phyloP scores from a whole-genome alignment of 2,888 invertebrate genomes.

The Boloria euphrosyne region DNA sequence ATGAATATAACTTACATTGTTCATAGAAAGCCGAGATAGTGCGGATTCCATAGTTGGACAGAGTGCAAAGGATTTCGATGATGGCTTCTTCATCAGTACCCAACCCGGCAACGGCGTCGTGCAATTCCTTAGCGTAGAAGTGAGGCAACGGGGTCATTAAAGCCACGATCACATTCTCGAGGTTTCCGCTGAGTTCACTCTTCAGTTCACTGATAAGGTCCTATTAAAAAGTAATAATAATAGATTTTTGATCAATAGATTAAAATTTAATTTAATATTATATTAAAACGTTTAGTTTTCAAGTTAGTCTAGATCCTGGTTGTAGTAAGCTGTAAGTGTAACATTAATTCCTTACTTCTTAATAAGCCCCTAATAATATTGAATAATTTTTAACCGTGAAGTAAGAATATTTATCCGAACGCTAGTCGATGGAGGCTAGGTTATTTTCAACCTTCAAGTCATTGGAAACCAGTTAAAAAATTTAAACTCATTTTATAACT shows the following conservation, averaged over 20 bases:
- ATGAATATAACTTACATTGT: constrained; percentile 83
- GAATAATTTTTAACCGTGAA: too few relatives aligned
- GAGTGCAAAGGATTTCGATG: constrained; percentile 95
- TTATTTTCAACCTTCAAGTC: too few relatives aligned
- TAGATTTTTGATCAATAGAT: not conserved
- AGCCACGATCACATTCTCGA: constrained; percentile 94
- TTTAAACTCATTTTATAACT: too few relatives aligned
- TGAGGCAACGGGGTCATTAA: constrained; percentile 94
- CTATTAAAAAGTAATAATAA: constrained; percentile 53
- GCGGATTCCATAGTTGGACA: constrained; percentile 94
- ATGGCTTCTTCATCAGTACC: constrained; percentile 96
- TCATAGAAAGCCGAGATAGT: constrained; percentile 93
- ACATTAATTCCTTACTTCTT: too few relatives aligned
- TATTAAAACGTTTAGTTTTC: too few relatives aligned
- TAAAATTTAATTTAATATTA: too few relatives aligned
- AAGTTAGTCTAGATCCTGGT: too few relatives aligned
- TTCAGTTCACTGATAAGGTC: constrained; percentile 92
- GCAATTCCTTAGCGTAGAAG: constrained; percentile 94
- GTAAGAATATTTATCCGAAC: too few relatives aligned
- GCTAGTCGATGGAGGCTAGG: too few relatives aligned
- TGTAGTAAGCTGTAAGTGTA: too few relatives aligned
- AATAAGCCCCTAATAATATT: too few relatives aligned
- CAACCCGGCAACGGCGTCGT: constrained; percentile 92
- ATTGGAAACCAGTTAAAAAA: too few relatives aligned
- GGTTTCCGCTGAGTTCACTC: constrained; percentile 93